Conservation (phyloP, 2,113 vertebrate genomes). For the Orcinus orca region DNA sequence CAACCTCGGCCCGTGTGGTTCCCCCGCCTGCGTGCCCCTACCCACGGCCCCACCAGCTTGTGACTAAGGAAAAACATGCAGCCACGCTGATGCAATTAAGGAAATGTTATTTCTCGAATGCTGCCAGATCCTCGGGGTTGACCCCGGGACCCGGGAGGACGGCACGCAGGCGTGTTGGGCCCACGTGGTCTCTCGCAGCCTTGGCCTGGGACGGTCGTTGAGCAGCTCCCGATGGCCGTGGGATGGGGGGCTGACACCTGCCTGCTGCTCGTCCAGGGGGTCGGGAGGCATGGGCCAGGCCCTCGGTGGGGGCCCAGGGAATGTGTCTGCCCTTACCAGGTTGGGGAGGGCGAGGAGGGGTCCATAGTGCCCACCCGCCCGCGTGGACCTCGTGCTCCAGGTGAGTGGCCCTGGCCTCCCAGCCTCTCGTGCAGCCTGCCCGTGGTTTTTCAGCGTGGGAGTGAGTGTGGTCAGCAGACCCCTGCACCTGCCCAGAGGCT, state of each 20-base stretch:
- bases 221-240: rapidly evolving
- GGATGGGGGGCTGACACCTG: background rate
- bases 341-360: background rate
- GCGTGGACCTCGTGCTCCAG: background rate
- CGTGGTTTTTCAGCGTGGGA: background rate
- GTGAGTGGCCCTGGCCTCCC: background rate
- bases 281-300: rapidly evolving
- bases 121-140: slow-evolving; percentile 7
- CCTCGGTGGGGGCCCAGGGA: background rate
- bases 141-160: background rate
- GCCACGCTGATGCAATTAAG: background rate
- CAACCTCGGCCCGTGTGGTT: rapidly evolving
- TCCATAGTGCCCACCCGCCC: rapidly evolving
- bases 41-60: background rate
- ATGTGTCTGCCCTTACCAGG: rapidly evolving
- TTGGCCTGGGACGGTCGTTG: rapidly evolving
- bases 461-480: background rate
- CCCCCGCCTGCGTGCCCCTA: background rate
- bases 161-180: background rate
- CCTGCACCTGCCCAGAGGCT: background rate
- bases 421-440: background rate
- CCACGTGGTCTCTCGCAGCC: background rate
- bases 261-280: background rate
- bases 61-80: slow-evolving; percentile 17
- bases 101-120: slow-evolving; percentile 29